Evolutionary conservation across 2,888 invertebrate species (phyloP).

Genomic region (Drosophila ustulata): DNA sequence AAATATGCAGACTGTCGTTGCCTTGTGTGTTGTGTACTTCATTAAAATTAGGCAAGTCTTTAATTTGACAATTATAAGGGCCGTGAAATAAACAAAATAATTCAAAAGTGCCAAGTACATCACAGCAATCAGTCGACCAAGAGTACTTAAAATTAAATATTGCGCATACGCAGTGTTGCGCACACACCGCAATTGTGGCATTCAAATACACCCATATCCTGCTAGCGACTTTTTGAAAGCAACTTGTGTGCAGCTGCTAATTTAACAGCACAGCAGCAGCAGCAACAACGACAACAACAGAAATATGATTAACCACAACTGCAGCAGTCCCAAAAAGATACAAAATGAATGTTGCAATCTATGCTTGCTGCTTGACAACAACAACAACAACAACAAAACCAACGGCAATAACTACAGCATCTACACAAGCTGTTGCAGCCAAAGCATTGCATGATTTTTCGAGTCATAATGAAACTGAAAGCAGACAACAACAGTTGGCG

Average conservation of each 20-base stretch:
- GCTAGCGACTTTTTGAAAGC: slow-evolving; percentile 51
- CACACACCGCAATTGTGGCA: slow-evolving; percentile 28
- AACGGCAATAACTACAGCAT: too few relatives aligned
- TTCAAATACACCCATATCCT: slow-evolving; percentile 43
- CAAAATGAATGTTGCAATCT: slow-evolving; percentile 73
- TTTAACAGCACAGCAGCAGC: slow-evolving; percentile 48
- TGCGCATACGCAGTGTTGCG: slow-evolving; percentile 47
- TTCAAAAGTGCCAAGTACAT: not conserved
- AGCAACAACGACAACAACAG: slow-evolving; percentile 27
- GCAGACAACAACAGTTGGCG: slow-evolving; percentile 69
- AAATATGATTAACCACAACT: slow-evolving; percentile 76
- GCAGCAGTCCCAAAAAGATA: slow-evolving; percentile 54
- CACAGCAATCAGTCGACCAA: not conserved
- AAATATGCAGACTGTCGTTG: not conserved
- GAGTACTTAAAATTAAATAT: slow-evolving; percentile 20
- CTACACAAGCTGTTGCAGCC: slow-evolving; percentile 26
- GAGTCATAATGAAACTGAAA: slow-evolving; percentile 76
- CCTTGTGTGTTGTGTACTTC: not conserved
- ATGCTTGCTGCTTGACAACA: slow-evolving; percentile 32
- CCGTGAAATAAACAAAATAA: not conserved
- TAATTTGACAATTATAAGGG: not conserved
- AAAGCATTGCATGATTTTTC: slow-evolving; percentile 70
- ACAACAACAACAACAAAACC: slow-evolving; percentile 10
- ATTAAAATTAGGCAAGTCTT: not conserved
- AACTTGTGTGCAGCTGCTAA: slow-evolving; percentile 67